phyloP scores from a whole-genome alignment of 2,888 invertebrate species.

The Teinopalpus imperialis region DNA sequence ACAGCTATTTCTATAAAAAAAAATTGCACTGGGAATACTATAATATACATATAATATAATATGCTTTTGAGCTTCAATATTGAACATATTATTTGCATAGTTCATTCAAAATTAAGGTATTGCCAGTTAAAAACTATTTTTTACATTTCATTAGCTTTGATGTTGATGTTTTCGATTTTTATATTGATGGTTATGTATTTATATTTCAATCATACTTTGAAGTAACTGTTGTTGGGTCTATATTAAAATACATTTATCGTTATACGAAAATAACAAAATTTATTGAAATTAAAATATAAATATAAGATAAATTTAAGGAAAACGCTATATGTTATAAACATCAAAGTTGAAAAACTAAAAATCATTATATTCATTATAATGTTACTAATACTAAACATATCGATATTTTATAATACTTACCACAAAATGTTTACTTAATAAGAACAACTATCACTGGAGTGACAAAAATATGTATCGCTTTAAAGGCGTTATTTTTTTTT shows the following conservation, averaged over 20 bases:
- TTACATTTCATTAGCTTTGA: too few relatives aligned
- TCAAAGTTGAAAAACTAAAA: not conserved
- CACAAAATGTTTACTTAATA: constrained; percentile 3
- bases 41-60: too few relatives aligned
- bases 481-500: constrained; percentile 29
- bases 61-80: too few relatives aligned
- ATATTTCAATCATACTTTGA: too few relatives aligned
- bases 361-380: too few relatives aligned
- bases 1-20: constrained; percentile 4
- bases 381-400: constrained; percentile 11
- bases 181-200: too few relatives aligned
- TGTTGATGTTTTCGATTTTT: too few relatives aligned
- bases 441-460: constrained; percentile 7
- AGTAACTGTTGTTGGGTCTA: not conserved
- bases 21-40: not conserved
- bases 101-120: not conserved
- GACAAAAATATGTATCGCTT: constrained; percentile 11
- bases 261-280: constrained; percentile 66
- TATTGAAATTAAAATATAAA: constrained; percentile 24
- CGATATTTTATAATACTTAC: constrained; percentile 9
- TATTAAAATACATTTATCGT: constrained; percentile 44
- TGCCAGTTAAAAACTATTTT: too few relatives aligned
- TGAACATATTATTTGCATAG: too few relatives aligned
- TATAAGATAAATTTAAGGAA: constrained; percentile 16
- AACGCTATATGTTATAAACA: constrained; percentile 20